Evolutionary conservation across 2,797 vertebrate species (phyloP), one percentile per base, ranked within the genome.

Genomic region (Poecilia picta): DNA sequence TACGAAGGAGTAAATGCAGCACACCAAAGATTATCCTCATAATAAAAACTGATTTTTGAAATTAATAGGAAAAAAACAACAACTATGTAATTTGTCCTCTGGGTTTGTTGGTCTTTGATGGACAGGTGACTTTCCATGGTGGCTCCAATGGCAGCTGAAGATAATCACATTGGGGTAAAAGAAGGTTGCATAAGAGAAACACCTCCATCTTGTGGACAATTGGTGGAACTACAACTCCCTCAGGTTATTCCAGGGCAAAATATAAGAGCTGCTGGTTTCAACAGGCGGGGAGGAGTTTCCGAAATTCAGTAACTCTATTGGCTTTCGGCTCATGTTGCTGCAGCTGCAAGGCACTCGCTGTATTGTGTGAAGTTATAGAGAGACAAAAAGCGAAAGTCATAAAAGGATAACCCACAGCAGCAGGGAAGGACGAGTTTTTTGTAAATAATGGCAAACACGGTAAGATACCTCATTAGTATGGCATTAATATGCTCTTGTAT

Each of bases 271-370:
- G 68, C 43, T 33, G 43, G 59, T 46, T 25, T 8, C 18, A 20
- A 3, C 80, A 15, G 87, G 90, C 91, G 91, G 92, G 92, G 93
- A 93, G 94, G 95, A 91, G 94, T 89, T 82, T 77, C 87, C 78
- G 20, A 66, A 89, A 87, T 33, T 31, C 71, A 5, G 87, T 70
- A 12, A 55, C 72, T 0, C 90, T 78, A 94, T 95, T 95, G 93
- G 95, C 57, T 20, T 13, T n/a, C 2, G 23, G 39, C 36, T 39
- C 28, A 5, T 45, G 73, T 41, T 20, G 73, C 83, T 25, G 74
- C 57, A 4, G 73, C 83, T 25, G 75, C 51, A 2, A 25, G 4
- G 20, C 5, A 2, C 25, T 15, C 33, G 28, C 59, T 62, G 28
- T 62, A 28, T 16, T 71, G 5, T 28, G 57, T 8, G 83, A 0